phyloP scores from a whole-genome alignment of 2,113 vertebrate species.

The Ptilorrhoa leucosticta region DNA sequence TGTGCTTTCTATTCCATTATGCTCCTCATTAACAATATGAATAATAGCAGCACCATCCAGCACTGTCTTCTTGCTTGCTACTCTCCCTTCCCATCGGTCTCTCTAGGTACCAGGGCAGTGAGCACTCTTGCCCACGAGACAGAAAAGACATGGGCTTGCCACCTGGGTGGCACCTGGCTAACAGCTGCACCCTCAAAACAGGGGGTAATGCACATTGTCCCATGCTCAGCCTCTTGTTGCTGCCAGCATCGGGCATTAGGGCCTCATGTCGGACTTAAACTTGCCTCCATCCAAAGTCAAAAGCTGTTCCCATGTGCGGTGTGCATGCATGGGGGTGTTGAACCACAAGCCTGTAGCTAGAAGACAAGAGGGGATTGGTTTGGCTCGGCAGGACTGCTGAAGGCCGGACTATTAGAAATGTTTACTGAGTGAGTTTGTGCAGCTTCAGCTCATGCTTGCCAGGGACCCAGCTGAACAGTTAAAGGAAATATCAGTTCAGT shows the following conservation, averaged over 20 bases:
- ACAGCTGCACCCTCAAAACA: background rate
- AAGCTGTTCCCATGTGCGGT: background rate
- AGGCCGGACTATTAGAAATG: background rate
- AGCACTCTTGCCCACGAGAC: background rate
- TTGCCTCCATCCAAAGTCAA: background rate
- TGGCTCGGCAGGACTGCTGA: background rate
- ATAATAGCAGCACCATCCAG: background rate
- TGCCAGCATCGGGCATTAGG: background rate
- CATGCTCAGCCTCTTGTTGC: background rate
- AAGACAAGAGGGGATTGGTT: background rate
- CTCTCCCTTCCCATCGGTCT: background rate
- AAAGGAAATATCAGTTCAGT: conserved; percentile 25
- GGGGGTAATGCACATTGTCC: background rate
- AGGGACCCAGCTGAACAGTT: conserved; percentile 48
- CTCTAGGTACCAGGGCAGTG: background rate
- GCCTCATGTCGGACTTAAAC: fast-evolving
- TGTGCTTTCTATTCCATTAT: background rate
- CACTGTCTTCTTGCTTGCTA: background rate
- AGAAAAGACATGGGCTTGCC: background rate
- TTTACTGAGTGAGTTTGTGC: background rate
- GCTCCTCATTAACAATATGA: background rate
- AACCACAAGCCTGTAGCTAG: background rate
- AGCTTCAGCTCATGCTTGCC: conserved; percentile 8
- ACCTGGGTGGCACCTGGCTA: background rate
- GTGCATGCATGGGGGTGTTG: background rate